Conservation (phyloP, 2,113 vertebrate genomes). For the Lasiurus cinereus region DNA sequence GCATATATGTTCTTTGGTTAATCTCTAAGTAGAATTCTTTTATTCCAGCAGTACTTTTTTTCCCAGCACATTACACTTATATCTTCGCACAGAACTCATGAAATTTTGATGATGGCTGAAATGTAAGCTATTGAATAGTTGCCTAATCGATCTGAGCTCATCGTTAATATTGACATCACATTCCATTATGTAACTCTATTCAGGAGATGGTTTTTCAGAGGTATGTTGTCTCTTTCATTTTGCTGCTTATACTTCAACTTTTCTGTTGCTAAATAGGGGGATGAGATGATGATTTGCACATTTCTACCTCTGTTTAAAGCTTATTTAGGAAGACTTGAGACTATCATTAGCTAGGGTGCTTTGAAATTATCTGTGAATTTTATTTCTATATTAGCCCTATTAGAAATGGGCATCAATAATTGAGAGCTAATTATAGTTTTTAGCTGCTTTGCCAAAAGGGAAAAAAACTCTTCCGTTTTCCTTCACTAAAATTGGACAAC, state of each 20-base stretch:
- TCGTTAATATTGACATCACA: constrained; percentile 63
- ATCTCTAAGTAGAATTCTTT: not conserved
- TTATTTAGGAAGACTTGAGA: constrained; percentile 25
- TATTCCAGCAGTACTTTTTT: constrained; percentile 4
- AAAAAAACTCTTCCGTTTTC: not conserved
- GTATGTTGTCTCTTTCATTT: constrained; percentile 22
- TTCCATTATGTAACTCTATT: constrained; percentile 59
- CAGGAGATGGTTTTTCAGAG: not conserved
- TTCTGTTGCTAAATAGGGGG: not conserved
- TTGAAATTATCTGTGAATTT: constrained; percentile 33
- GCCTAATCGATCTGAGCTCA: constrained; percentile 63
- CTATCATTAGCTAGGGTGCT: not conserved
- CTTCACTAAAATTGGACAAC: constrained; percentile 5
- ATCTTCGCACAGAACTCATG: constrained; percentile 66
- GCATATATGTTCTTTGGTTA: not conserved
- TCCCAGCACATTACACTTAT: constrained; percentile 1
- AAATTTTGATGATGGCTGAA: constrained; percentile 78
- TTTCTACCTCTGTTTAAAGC: constrained; percentile 20
- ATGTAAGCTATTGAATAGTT: constrained; percentile 57
- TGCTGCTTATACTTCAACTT: not conserved
- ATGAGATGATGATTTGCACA: not conserved
- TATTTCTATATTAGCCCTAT: not conserved
- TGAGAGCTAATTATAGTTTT: constrained; percentile 45
- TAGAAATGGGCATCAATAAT: not conserved
- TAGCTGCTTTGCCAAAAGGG: constrained; percentile 13